Base-by-base conservation (phyloP, 2,797 vertebrate genomes). In the Buphagus erythrorhynchus region DNA sequence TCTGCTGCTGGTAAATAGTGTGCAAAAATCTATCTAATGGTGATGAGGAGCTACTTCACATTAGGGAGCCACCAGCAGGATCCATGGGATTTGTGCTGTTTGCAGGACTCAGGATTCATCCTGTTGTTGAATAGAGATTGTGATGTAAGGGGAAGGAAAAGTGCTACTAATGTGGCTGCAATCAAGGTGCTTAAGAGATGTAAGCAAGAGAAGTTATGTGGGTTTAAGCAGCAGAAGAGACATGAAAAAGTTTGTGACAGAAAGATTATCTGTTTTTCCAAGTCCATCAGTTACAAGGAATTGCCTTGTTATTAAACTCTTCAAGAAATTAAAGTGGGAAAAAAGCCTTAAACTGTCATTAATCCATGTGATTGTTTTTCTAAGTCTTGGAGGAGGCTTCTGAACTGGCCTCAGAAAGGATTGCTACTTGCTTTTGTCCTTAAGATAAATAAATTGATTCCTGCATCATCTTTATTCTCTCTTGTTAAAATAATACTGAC, bases 141-240 rank as follows among this genome's bases (percentile, higher is more conserved):
- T 51, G 65, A 20, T n/a, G 29, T 11, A 26, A 78, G 46, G 28
- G n/a, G 43, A 35, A 76, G 29, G 18, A 69, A 22, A 61, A 25
- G 14, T 29, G 13, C 3, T 13, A 11, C 31, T 11, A 16, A 40
- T 0, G 1, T 61, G 66, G 29, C 24, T 84, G 13, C 36, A 61
- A 17, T 16, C 29, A 24, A 36, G 29, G 24, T 61, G 45, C 21
- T 61, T 22, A 13, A 55, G 14, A 49, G 33, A 31, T 16, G 33
- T 28, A 42, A 71, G 36, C 6, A 45, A 26, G 48, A 61, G 15
- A 54, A 45, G 29, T 35, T 51, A 21, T 59, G 8, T 18, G 17
- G 10, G 14, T 36, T 92, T 61, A 57, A 79, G 24, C 10, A 76
- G 51, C 24, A 57, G n/a, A 42, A 71, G 5, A 52, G 54, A 51